Evolutionary conservation across 2,797 vertebrate species (phyloP).

Genomic region (Geotria australis): DNA sequence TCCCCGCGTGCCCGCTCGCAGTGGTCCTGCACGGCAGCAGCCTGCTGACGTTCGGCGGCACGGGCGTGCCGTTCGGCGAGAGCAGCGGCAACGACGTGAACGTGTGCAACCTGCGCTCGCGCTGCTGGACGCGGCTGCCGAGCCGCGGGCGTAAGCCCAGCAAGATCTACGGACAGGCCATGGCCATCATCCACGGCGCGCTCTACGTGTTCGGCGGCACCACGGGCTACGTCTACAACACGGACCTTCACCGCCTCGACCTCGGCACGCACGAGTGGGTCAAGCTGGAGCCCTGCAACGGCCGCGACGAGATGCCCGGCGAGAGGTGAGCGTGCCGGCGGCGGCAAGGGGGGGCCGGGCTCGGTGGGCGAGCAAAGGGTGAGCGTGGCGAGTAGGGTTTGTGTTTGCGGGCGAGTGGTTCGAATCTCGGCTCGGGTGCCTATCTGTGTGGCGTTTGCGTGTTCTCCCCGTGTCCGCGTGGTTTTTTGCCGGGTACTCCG

Average conservation of each 20-base stretch:
- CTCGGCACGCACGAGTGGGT: conserved; percentile 79
- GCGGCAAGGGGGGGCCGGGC: too few species aligned
- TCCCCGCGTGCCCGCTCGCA: conserved; percentile 7
- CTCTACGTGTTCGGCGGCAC: conserved; percentile 92
- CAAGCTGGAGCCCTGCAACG: conserved; percentile 77
- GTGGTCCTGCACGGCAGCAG: conserved; percentile 90
- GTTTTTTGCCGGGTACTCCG: too few species aligned
- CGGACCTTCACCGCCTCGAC: conserved; percentile 76
- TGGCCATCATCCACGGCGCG: conserved; percentile 71
- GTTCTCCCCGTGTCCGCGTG: too few species aligned
- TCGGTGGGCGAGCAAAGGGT: too few species aligned
- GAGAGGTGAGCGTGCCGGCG: conserved; percentile 28
- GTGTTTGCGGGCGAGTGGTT: too few species aligned
- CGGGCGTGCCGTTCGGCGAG: conserved; percentile 84
- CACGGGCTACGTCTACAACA: conserved; percentile 89
- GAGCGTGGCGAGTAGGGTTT: too few species aligned
- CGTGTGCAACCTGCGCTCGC: conserved; percentile 85
- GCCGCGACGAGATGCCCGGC: conserved; percentile 65
- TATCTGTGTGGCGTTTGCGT: too few species aligned
- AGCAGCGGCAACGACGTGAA: conserved; percentile 88
- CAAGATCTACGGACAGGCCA: conserved; percentile 73
- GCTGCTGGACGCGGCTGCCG: conserved; percentile 74
- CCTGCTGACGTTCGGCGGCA: conserved; percentile 83
- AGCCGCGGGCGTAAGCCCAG: conserved; percentile 87
- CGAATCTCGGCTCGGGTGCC: too few species aligned